phyloP scores from a whole-genome alignment of 1,140 invertebrate genomes.

The Uloborus diversus region DNA sequence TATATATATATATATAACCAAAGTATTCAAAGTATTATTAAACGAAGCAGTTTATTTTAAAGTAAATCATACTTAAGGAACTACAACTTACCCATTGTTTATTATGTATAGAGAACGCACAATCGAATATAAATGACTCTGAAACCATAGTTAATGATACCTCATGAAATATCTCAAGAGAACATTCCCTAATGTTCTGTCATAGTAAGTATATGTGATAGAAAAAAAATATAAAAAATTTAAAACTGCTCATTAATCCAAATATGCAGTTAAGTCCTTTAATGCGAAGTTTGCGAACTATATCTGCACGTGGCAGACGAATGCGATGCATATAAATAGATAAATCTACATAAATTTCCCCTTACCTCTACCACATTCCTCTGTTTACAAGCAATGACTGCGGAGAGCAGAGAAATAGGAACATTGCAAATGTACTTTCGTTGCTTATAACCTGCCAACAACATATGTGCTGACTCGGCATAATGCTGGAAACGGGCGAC shows the following conservation, averaged over 20 bases:
- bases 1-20: too few species aligned
- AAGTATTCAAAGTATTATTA: too few species aligned
- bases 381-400: constrained; percentile 49
- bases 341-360: constrained; percentile 56
- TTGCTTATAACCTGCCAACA: constrained; percentile 47
- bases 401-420: constrained; percentile 23
- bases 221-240: too few species aligned
- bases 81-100: too few species aligned
- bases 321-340: constrained; percentile 52
- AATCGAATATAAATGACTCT: too few species aligned
- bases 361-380: constrained; percentile 39
- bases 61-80: too few species aligned
- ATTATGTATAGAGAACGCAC: too few species aligned
- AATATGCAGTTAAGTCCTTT: constrained; percentile 8
- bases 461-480: constrained; percentile 42
- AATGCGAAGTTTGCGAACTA: constrained; percentile 18
- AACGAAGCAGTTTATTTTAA: too few species aligned
- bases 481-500: constrained; percentile 11
- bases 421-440: constrained; percentile 34
- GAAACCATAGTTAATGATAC: too few species aligned
- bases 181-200: too few species aligned
- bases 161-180: too few species aligned
- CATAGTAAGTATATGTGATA: too few species aligned
- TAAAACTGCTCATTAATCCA: not conserved
- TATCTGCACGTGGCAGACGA: constrained; percentile 31